phyloP scores from a whole-genome alignment of 2,113 vertebrate species.

The Otis tarda region DNA sequence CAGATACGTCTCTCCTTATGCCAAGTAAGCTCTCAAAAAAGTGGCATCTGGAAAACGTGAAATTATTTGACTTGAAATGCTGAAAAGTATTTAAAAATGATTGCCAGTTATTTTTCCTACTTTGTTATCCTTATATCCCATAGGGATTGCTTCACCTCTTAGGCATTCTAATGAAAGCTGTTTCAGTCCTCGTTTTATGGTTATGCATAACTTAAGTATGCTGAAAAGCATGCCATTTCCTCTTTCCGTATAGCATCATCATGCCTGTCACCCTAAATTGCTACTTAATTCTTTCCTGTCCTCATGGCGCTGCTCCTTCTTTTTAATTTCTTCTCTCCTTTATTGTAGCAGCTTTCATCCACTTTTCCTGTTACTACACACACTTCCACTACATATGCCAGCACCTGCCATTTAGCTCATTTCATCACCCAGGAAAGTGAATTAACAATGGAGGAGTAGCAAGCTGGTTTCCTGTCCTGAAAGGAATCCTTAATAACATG shows the following conservation, averaged over 20 bases:
- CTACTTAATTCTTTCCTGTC: not conserved
- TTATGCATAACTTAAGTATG: not conserved
- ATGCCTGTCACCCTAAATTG: not conserved
- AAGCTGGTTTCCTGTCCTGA: slow-evolving; percentile 9
- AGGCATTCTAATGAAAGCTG: not conserved
- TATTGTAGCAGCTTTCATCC: not conserved
- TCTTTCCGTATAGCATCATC: not conserved
- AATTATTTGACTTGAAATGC: not conserved
- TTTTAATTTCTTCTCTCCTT: not conserved
- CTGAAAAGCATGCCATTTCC: not conserved
- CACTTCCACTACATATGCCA: not conserved
- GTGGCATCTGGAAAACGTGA: not conserved
- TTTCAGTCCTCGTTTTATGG: not conserved
- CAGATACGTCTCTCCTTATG: too few species aligned
- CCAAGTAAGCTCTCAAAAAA: not conserved
- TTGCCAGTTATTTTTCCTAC: not conserved
- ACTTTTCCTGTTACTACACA: not conserved
- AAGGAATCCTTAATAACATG: not conserved
- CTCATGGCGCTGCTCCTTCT: not conserved
- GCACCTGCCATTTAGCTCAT: not conserved
- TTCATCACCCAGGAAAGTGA: slow-evolving; percentile 4
- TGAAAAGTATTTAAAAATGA: not conserved
- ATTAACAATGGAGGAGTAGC: not conserved
- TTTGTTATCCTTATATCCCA: not conserved
- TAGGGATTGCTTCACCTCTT: not conserved